These are phyloP conservation scores for Molothrus aeneus DNA, from an alignment of 2,797 vertebrate genomes.

Conservation along the genomic window DNA sequence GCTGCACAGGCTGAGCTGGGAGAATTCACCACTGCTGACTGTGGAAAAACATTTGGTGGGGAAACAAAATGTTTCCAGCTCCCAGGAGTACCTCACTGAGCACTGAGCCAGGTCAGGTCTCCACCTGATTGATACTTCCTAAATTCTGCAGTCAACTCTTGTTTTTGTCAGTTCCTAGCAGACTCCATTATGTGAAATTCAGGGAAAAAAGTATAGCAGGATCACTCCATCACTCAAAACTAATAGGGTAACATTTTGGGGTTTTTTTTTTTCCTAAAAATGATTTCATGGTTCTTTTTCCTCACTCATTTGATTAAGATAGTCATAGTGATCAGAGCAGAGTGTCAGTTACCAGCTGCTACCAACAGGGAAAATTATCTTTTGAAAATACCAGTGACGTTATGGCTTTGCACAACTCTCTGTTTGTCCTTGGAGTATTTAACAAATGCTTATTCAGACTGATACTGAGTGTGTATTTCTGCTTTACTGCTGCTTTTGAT, in stretches of 20 bases:
- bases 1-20: neutral
- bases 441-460: conserved; percentile 13
- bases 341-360: neutral
- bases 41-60: neutral
- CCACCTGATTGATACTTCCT: neutral
- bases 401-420: neutral
- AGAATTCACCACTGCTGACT: neutral
- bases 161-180: neutral
- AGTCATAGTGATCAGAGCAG: neutral
- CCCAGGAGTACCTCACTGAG: accelerated
- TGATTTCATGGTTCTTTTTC: neutral
- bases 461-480: conserved; percentile 9
- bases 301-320: neutral
- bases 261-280: neutral
- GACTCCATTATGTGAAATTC: neutral
- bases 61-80: neutral
- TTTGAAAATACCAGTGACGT: neutral
- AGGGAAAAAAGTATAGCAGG: neutral
- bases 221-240: neutral
- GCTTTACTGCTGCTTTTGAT: conserved; percentile 5
- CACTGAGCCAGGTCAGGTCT: neutral
- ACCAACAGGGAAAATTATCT: neutral
- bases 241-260: accelerated
- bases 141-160: neutral
- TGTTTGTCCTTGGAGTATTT: conserved; percentile 19